A percentile compares a stretch with the other conserved stretches of the same genome.
These are phyloP conservation scores for Piscicola geometra DNA, from an alignment of 2,888 invertebrate species.

Conservation along the genomic window DNA sequence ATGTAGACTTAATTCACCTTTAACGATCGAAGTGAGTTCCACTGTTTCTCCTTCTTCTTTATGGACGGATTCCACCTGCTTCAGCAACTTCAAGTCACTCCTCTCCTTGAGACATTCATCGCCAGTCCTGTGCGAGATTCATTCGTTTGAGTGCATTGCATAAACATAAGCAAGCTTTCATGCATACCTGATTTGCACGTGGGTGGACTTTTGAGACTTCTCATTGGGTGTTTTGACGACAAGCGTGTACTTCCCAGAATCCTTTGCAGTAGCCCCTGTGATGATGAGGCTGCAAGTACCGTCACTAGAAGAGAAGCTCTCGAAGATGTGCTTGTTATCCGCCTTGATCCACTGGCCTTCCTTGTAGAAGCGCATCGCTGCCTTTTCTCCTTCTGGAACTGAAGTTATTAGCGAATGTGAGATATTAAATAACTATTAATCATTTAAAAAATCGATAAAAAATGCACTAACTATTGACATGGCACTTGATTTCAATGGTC, in stretches of 20 bases:
- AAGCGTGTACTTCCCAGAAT: conserved; percentile 1
- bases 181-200: background rate
- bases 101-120: background rate
- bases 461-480: conserved; percentile 30
- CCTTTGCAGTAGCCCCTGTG: background rate
- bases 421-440: too few species aligned
- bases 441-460: background rate
- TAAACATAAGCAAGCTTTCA: background rate
- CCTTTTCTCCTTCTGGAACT: background rate
- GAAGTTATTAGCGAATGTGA: background rate
- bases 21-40: conserved; percentile 34
- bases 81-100: conserved; percentile 27
- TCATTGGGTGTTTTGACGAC: conserved; percentile 2
- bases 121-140: background rate
- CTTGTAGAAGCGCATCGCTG: conserved; percentile 7
- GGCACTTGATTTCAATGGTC: conserved; percentile 36
- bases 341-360: conserved; percentile 1
- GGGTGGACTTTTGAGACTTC: conserved; percentile 3
- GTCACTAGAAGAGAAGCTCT: background rate
- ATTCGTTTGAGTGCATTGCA: too few species aligned
- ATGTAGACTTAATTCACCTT: too few species aligned
- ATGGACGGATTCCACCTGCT: conserved; percentile 31
- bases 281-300: background rate
- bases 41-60: conserved; percentile 35
- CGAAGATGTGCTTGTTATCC: conserved; percentile 4